Percentiles rank a stretch among this genome's conserved stretches.
Conservation (phyloP, 1,140 invertebrate genomes). For the Homalodisca vitripennis region DNA sequence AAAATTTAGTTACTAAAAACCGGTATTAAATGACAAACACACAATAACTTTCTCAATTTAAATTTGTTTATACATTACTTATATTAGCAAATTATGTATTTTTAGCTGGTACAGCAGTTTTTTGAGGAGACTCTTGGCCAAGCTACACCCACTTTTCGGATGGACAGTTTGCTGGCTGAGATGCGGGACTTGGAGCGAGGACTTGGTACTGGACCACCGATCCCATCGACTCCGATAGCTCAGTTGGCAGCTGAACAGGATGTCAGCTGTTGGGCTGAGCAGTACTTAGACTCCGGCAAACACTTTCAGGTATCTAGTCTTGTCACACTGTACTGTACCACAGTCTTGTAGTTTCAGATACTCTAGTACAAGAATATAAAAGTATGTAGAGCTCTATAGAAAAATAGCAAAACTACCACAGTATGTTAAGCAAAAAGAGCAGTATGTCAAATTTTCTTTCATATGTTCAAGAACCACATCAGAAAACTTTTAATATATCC, state of each 20-base stretch:
- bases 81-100: no score
- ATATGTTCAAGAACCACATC: neutral
- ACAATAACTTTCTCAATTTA: neutral
- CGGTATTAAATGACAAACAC: neutral
- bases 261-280: slow-evolving; percentile 53
- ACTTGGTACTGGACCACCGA: slow-evolving; percentile 20
- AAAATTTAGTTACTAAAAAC: slow-evolving; percentile 17
- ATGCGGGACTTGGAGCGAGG: slow-evolving; percentile 55
- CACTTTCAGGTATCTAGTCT: slow-evolving; percentile 59
- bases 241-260: slow-evolving; percentile 36
- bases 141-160: slow-evolving; percentile 72
- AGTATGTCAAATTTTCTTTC: neutral
- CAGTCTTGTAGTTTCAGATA: no score
- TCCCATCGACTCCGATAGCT: slow-evolving; percentile 34
- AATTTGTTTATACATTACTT: slow-evolving; percentile 37
- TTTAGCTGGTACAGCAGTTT: slow-evolving; percentile 70
- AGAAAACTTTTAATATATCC: neutral
- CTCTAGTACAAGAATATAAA: neutral
- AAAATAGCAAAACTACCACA: neutral
- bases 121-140: slow-evolving; percentile 58
- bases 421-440: neutral
- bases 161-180: slow-evolving; percentile 57
- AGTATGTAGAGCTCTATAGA: neutral
- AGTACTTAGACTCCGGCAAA: slow-evolving; percentile 56
- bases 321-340: no score